Evolutionary conservation across 2,888 invertebrate species (phyloP), one percentile per base, ranked within the genome.

Genomic region (Temnothorax rugatulus): DNA sequence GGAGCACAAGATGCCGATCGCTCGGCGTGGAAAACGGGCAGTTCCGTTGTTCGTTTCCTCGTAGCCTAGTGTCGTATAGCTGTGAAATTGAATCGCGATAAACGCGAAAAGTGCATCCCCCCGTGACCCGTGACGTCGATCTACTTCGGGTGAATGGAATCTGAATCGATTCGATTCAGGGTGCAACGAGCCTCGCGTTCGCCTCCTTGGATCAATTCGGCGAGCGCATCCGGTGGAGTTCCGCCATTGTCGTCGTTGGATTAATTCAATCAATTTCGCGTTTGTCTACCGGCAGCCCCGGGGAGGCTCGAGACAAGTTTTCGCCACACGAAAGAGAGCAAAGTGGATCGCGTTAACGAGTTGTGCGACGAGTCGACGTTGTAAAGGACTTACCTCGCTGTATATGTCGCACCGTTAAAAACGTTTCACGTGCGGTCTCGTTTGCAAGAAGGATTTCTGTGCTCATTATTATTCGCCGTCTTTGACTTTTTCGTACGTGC

Each of bases 401-500:
- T n/a, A 38, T 13, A 38, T 61, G 41, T 73, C 73, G 57, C 47
- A 41, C 64, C n/a, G 25, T 61, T 66, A 15, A 52, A 38, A 18
- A 66, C 25, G 34, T 29, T 76, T 76, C 73, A 38, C 75, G 75
- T 47, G 79, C 34, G 69, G 75, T 74, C 74, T 57, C 57, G 18
- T 44, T 44, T 50, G 47, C 50, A 38, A 64, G 59, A 57, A 73
- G 59, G 76, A 74, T 63, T 69, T 61, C 66, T 54, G 34, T 11
- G 68, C 84, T 89, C 87, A 86, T 91, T 89, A 84, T 81, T 88
- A 91, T 91, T 91, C 91, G 82, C 81, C 66, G 87, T 47, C 86
- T 81, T 77, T 75, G 81, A 84, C 87, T 87, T 84, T 87, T 88
- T 89, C 89, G 88, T 90, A 91, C 91, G 91, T 90, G 90, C 88